A percentile compares a stretch with the other conserved stretches of the same genome.
Conservation (phyloP, 2,797 vertebrate genomes). For the Podarcis siculus region DNA sequence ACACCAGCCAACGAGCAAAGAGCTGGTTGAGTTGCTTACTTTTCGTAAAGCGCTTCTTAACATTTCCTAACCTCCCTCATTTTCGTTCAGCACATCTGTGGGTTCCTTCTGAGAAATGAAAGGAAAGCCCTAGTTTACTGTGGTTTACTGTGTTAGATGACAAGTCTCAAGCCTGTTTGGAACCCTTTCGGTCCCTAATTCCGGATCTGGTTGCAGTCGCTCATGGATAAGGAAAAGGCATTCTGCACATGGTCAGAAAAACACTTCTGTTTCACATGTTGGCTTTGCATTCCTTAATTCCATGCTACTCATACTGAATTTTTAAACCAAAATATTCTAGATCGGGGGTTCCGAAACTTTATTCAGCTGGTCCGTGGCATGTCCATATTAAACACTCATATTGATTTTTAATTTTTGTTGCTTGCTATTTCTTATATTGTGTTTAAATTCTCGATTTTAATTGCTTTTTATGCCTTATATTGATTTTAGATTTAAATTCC, state of each 20-base stretch:
- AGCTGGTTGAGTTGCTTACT: constrained; percentile 43
- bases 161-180: too few species aligned
- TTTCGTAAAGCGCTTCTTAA: constrained; percentile 56
- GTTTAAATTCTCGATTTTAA: too few species aligned
- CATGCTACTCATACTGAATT: too few species aligned
- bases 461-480: too few species aligned
- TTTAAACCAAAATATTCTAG: too few species aligned
- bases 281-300: not conserved
- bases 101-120: not conserved
- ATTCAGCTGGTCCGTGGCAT: too few species aligned
- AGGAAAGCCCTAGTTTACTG: not conserved
- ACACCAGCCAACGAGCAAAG: constrained; percentile 69
- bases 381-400: too few species aligned
- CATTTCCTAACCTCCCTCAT: constrained; percentile 41
- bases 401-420: too few species aligned
- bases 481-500: too few species aligned
- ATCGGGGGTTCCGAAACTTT: too few species aligned
- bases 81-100: constrained; percentile 33
- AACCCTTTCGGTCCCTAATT: not conserved
- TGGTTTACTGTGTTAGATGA: not conserved
- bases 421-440: too few species aligned
- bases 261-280: not conserved
- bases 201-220: not conserved
- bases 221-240: not conserved
- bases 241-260: not conserved